Base-by-base conservation (phyloP, 64 coral and sea anemone species). In the Cladopsammia gracilis region DNA sequence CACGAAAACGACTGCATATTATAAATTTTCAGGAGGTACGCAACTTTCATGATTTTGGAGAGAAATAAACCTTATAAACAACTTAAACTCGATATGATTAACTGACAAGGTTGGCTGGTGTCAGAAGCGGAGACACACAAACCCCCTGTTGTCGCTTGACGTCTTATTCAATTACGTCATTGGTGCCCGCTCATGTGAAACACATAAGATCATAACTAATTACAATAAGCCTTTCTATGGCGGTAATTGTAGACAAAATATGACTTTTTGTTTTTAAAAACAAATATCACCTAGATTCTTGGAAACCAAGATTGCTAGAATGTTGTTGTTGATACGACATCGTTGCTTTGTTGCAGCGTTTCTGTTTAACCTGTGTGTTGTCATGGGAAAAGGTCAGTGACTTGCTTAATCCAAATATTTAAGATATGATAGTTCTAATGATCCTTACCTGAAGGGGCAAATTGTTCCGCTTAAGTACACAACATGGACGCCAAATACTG, bases 81-180 rank as follows among this genome's bases (percentile, higher is more conserved):
- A 12, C 5, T 18, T 14, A 13, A 14, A 15, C 6, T 19, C 6
- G 72, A 75, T 75, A 75, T 20, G 51, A 59, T 7, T 16, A 59
- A 58, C 48, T 5, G 48, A 7, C 10, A 5, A 18, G 18, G 42
- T 47, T 6, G 67, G 45, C 80, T 66, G 80, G 80, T 84, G 62
- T 46, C 61, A 19, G 80, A 48, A 67, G 23, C 49, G 18, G 3
- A 47, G 46, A 67, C 79, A 84, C 60, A 62, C 13, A 82, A 67
- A 66, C 19, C 46, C 7, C 80, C 80, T 84, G 80, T 19, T 67
- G 20, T 1, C 19, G 9, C 8, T 22, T 84, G 80, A 67, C 80
- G 67, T 14, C 19, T 66, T 58, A 4, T 10, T 84, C 16, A 84
- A 84, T 84, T 84, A 84, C 80, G 45, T 84, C 80, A 84, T 84